Base-by-base conservation (phyloP, 2,888 invertebrate species). In the Bellardia pandia region DNA sequence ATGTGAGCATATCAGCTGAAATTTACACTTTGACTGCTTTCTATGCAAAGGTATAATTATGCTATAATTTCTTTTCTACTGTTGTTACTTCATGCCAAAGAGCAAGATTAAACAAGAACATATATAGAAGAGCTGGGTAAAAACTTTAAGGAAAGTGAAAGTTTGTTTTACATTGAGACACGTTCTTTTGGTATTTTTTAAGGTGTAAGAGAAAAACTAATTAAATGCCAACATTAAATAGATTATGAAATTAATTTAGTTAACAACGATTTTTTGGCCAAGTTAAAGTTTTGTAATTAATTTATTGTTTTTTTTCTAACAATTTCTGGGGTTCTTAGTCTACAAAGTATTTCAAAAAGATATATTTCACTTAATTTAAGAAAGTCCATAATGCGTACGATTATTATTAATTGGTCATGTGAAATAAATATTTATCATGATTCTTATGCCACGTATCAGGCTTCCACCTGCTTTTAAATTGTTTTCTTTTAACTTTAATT, bases 1-100 rank as follows among this genome's bases (percentile, higher is more conserved):
- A 86, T 86, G 82, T 86, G 86, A 86, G 79, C 82, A 83, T 79
- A 86, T 86, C 86, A 86, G 83, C 78, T 75, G 72, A 79, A 86
- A 75, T 86, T 82, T 83, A 74, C 78, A 78, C 80, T 77, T 76
- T 76, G 81, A 69, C 72, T 78, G 42, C 53, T 58, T 64, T 53
- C 68, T 83, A 51, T 56, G 78, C 62, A 75, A 42, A 75, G 30
- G 23, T 60, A 56, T 86, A 79, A 86, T 86, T 86, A 86, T 78
- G 64, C 56, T 66, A 66, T 23, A 37, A 45, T 48, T 76, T 45
- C 37, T 51, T 23, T 14, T 48, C 40, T 66, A 13, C 40, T 30
- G 51, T 60, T 60, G 71, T 78, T 72, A 56, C 62, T 56, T 5
- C 23, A 37, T 33, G 58, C 58, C 30, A 42, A 56, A 72, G 30